Percentiles rank a stretch among this genome's conserved stretches.
Conservation (phyloP, 1,140 invertebrate species). For the Cotesia glomerata region DNA sequence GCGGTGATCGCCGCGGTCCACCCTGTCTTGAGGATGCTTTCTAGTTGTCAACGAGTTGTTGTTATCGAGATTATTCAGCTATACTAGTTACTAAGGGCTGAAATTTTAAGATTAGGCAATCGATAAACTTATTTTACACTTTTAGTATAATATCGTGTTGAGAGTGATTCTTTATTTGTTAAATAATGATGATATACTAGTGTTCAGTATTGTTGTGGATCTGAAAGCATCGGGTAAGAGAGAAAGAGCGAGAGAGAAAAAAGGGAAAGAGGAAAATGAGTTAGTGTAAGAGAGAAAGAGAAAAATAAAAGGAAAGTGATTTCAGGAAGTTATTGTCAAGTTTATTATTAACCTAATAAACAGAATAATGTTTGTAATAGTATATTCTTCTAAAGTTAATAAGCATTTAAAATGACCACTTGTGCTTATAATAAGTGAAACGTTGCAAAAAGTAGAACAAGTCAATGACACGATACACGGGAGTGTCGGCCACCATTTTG, state of each 20-base stretch:
- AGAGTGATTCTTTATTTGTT: not conserved
- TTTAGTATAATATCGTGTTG: not conserved
- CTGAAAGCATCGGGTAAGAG: not conserved
- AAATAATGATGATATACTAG: not conserved
- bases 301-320: not conserved
- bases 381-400: too few relatives aligned
- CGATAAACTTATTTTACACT: not conserved
- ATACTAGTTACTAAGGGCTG: not conserved
- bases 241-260: conserved; percentile 6
- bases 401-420: too few relatives aligned
- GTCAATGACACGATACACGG: conserved; percentile 36
- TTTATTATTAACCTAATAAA: too few relatives aligned
- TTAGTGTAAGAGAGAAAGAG: conserved; percentile 11
- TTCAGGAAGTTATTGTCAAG: not conserved
- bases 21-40: conserved; percentile 41
- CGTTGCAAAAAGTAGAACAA: conserved; percentile 7
- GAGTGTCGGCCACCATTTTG: conserved; percentile 62
- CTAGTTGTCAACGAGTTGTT: conserved; percentile 32
- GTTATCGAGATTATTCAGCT: conserved; percentile 17
- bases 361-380: too few relatives aligned
- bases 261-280: conserved; percentile 8
- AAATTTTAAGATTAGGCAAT: not conserved
- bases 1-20: conserved; percentile 46
- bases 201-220: conserved; percentile 8
- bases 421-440: not conserved